Base-by-base conservation (phyloP, 2,888 invertebrate genomes). In the Petrolisthes cinctipes region DNA sequence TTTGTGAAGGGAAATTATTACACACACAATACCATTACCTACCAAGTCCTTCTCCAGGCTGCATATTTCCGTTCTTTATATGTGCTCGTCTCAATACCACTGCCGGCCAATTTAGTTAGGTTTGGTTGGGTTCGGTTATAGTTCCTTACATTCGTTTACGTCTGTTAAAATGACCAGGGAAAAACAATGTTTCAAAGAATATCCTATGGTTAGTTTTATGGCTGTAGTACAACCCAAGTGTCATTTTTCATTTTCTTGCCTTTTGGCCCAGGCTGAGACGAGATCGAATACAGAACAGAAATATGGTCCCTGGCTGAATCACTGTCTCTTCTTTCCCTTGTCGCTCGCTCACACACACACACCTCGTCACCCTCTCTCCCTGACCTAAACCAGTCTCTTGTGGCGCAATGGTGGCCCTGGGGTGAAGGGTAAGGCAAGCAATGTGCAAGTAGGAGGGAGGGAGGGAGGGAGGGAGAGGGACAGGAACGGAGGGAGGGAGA, bases 401-500 rank as follows among this genome's bases (percentile, higher is more conserved):
- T 61, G 61, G 61, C 61, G 61, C 53, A 5, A 4, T 5, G n/a
- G 17, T 51, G 4, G 53, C 14, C n/a, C 17, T n/a, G 17, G 20
- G 56, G 80, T 54, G n/a, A n/a, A 80, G 68, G 54, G 14, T 17
- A 54, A 37, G 37, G 37, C 37, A 37, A 37, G 37, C 37, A 37
- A 37, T 2, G 37, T 37, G 37, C 37, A 37, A 37, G 37, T 37
- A 54, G 80, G n/a, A 57, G 0, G 80, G n/a, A 17, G 82, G 37
- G 82, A 1, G 57, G 75, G 4, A 6, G 73, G 11, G 81, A 86
- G 68, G 56, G 82, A 82, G 9, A 82, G 53, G 37, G 81, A 81
- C 37, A 83, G 86, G 4, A 37, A 76, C 83, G 23, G 83, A 76
- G 37, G 61, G 17, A 83, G 61, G 73, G 37, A 17, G 37, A 53